Evolutionary conservation across 2,888 invertebrate species (phyloP).

Genomic region (Hoplodrina blanda): DNA sequence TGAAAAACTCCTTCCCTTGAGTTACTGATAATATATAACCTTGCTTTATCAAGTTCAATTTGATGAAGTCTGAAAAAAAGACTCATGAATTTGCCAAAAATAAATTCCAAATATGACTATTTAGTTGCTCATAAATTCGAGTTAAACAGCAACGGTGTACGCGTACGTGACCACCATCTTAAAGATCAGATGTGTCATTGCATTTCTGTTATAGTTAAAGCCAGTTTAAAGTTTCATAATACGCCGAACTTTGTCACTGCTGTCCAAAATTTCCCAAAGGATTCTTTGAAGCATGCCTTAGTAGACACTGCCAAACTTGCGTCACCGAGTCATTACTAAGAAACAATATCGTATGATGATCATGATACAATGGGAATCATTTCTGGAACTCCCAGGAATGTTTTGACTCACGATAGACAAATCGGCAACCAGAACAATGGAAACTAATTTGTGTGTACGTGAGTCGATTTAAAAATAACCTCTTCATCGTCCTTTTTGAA

Average conservation of each 20-base stretch:
- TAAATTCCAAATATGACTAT: background rate
- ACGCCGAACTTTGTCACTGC: conserved; percentile 13
- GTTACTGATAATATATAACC: no score
- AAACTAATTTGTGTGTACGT: conserved; percentile 57
- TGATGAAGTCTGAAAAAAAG: background rate
- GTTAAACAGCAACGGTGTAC: conserved; percentile 3
- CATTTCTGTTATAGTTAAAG: conserved; percentile 15
- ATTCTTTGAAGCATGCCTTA: conserved; percentile 27
- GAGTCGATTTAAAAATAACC: conserved; percentile 57
- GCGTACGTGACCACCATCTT: conserved; percentile 19
- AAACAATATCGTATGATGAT: conserved; percentile 55
- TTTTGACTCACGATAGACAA: conserved; percentile 61
- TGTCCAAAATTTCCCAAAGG: conserved; percentile 48
- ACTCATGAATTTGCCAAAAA: conserved; percentile 17
- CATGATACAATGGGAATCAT: conserved; percentile 58
- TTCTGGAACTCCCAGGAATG: conserved; percentile 64
- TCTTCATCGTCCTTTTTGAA: conserved; percentile 24
- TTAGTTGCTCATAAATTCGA: conserved; percentile 3
- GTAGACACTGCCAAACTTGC: conserved; percentile 31
- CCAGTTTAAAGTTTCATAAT: conserved; percentile 22
- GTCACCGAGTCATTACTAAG: conserved; percentile 56
- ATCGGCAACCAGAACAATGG: conserved; percentile 59
- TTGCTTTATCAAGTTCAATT: no score
- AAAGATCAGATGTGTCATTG: conserved; percentile 45
- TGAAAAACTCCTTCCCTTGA: no score